A percentile compares a stretch with the other conserved stretches of the same genome.
phyloP scores from a whole-genome alignment of 2,797 vertebrate species.

The Schizopygopsis malacanthus region DNA sequence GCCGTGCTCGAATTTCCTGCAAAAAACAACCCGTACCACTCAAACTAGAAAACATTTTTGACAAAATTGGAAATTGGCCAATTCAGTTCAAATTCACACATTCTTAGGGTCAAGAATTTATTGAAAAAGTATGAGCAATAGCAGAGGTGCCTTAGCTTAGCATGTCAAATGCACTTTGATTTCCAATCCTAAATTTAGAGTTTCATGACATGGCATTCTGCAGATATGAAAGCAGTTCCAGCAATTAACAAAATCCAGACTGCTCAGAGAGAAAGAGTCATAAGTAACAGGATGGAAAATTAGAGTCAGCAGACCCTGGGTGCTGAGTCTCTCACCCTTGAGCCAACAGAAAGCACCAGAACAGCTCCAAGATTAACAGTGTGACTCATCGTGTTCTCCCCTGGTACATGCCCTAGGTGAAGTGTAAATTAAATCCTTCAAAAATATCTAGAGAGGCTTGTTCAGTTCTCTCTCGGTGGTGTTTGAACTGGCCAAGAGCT shows the following conservation, averaged over 20 bases:
- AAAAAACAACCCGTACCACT: too few species aligned
- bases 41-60: too few species aligned
- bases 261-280: constrained; percentile 29
- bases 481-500: neutral
- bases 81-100: neutral
- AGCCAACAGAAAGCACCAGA: constrained; percentile 39
- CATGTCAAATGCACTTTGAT: constrained; percentile 32
- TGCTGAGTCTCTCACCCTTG: constrained; percentile 17
- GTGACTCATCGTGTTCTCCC: constrained; percentile 55
- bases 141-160: neutral
- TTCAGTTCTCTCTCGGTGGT: constrained; percentile 6
- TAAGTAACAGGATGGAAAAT: constrained; percentile 40
- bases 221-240: constrained; percentile 38
- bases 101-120: neutral
- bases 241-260: constrained; percentile 45
- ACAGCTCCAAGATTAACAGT: constrained; percentile 58
- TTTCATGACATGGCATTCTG: constrained; percentile 32
- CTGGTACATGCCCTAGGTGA: constrained; percentile 40
- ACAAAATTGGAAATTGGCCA: too few species aligned
- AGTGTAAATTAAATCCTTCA: constrained; percentile 57
- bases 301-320: constrained; percentile 48
- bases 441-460: constrained; percentile 43
- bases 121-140: neutral
- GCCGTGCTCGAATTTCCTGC: too few species aligned
- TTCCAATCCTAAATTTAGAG: constrained; percentile 38